Evolutionary conservation across 2,888 invertebrate species (phyloP).

Genomic region (Rhingia rostrata): DNA sequence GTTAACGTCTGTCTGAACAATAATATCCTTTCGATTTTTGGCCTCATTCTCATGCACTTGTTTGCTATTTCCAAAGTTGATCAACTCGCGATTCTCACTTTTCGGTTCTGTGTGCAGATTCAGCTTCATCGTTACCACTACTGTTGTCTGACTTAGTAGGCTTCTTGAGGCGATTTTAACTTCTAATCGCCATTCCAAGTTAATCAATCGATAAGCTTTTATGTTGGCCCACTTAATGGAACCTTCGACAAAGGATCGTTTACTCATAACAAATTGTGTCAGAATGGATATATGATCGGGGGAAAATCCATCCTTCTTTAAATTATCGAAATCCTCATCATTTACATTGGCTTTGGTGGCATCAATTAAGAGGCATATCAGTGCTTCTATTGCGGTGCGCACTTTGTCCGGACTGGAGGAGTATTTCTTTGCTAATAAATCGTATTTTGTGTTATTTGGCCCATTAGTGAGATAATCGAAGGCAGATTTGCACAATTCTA

Average conservation of each 20-base stretch:
- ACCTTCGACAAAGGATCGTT: constrained; percentile 80
- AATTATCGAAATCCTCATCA: constrained; percentile 76
- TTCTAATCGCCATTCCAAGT: constrained; percentile 88
- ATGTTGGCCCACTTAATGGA: constrained; percentile 81
- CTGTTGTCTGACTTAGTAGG: constrained; percentile 85
- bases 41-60: constrained; percentile 78
- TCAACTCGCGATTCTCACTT: constrained; percentile 80
- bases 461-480: constrained; percentile 86
- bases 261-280: constrained; percentile 81
- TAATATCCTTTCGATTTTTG: constrained; percentile 81
- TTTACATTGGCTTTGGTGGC: constrained; percentile 88
- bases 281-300: constrained; percentile 79
- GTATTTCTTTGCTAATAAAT: constrained; percentile 83
- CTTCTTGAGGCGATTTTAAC: constrained; percentile 86
- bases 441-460: constrained; percentile 85
- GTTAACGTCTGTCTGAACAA: constrained; percentile 86
- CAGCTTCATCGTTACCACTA: constrained; percentile 85
- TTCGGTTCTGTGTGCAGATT: constrained; percentile 83
- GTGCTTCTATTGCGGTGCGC: constrained; percentile 86
- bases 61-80: constrained; percentile 76
- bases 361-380: constrained; percentile 89
- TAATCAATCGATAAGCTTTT: constrained; percentile 81
- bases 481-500: constrained; percentile 86
- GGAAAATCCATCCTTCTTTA: constrained; percentile 77
- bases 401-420: constrained; percentile 83